A percentile compares a stretch with the other conserved stretches of the same genome.
These are phyloP conservation scores for Pissodes strobi DNA, from an alignment of 1,140 invertebrate genomes.

Conservation along the genomic window DNA sequence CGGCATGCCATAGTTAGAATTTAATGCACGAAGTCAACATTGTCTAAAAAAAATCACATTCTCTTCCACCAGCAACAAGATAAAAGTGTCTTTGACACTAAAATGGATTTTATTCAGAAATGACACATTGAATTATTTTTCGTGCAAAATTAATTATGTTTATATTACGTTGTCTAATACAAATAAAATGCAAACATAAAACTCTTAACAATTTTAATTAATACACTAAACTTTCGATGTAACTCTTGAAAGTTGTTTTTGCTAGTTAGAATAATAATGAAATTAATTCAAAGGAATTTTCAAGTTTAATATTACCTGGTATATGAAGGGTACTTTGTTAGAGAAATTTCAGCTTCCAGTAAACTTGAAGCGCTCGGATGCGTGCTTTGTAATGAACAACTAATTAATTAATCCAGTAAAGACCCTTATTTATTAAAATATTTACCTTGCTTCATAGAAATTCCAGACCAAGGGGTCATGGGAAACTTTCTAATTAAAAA, in stretches of 20 bases:
- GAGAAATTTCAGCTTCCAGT: slow-evolving; percentile 38
- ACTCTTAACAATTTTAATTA: slow-evolving; percentile 35
- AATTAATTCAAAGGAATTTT: slow-evolving; percentile 41
- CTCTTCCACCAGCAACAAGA: no score
- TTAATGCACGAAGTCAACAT: no score
- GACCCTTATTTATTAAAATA: slow-evolving; percentile 41
- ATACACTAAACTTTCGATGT: slow-evolving; percentile 29
- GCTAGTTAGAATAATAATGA: slow-evolving; percentile 32
- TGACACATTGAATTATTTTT: no score
- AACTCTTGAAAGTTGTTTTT: slow-evolving; percentile 32
- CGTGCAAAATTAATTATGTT: no score
- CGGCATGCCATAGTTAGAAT: no score
- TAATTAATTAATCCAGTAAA: slow-evolving; percentile 41
- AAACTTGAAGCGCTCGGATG: slow-evolving; percentile 37
- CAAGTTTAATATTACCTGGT: slow-evolving; percentile 40
- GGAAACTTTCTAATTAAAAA: slow-evolving; percentile 34
- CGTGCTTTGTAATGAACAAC: slow-evolving; percentile 40
- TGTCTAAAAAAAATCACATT: no score
- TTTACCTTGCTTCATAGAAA: slow-evolving; percentile 39
- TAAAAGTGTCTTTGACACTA: no score
- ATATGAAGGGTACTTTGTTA: slow-evolving; percentile 40
- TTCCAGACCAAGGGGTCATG: slow-evolving; percentile 30
- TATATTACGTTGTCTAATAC: no score
- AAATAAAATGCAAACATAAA: no score
- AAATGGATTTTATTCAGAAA: no score